These are phyloP conservation scores for Anas bahamensis DNA, from an alignment of 2,797 vertebrate genomes.

Conservation along the genomic window DNA sequence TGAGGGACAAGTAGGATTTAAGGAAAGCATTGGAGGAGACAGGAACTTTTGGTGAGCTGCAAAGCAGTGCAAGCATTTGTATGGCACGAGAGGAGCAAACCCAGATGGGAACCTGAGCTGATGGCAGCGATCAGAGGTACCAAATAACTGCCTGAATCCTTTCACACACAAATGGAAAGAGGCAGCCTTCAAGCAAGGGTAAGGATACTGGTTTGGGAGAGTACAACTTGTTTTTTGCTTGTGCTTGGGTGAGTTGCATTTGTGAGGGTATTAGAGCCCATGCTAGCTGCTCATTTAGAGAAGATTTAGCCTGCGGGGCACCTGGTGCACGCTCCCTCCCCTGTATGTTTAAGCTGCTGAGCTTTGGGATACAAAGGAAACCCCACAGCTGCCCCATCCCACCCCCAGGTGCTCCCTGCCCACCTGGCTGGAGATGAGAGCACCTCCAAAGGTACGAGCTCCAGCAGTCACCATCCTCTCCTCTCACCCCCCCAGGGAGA, in stretches of 20 bases:
- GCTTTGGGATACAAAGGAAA: background rate
- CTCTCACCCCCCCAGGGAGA: background rate
- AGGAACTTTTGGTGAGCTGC: background rate
- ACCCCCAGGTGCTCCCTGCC: background rate
- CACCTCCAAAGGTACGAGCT: background rate
- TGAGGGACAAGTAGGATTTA: background rate
- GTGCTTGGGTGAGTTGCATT: background rate
- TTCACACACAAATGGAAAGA: background rate
- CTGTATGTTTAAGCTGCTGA: background rate
- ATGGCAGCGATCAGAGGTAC: background rate
- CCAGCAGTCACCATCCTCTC: background rate
- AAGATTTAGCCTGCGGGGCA: background rate
- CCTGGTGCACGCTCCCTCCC: background rate
- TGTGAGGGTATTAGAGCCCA: background rate
- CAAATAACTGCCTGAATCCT: accelerated
- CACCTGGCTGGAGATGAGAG: background rate
- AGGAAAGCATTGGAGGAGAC: background rate
- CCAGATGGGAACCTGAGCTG: background rate
- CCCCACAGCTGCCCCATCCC: background rate
- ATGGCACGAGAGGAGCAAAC: background rate
- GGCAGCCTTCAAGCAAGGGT: background rate
- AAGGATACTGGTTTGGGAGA: background rate
- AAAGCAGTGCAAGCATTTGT: background rate
- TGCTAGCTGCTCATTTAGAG: background rate
- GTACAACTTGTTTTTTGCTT: background rate